Base-by-base conservation (phyloP, 2,113 vertebrate species). In the Brienomyrus brachyistius region DNA sequence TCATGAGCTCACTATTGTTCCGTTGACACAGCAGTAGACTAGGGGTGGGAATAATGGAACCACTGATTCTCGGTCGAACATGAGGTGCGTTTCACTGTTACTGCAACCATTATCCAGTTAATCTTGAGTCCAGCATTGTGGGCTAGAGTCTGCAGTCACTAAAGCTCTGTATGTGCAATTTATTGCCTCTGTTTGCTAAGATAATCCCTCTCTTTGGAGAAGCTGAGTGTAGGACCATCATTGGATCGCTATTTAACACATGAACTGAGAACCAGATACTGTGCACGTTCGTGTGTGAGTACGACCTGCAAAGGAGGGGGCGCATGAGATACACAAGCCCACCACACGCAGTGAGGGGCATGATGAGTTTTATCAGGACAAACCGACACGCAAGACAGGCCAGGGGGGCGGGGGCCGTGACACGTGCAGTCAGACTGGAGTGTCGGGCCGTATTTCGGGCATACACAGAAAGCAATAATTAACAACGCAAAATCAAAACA, bases 351-450 rank as follows among this genome's bases (percentile, higher is more conserved):
- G 5, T 88, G 43, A 89, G 89, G 89, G 87, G 51, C 51, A 59
- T 7, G 54, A 1, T 5, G 19, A 23, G 54, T 56, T 56, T 56
- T 56, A 56, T 56, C 5, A 19, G 54, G 54, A 59, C 56, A 82
- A 84, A 47, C 85, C 54, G 89, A 48, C 19, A 86, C 90, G 89
- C 54, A 5, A 62, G 5, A 23, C 90, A 90, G 92, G 90, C 92
- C 92, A 31, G 23, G n/a, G 59, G 62, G n/a, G 23, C 1, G 10
- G 62, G 59, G 62, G 62, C 3, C 9, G 23, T 66, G 62, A 31
- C n/a, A 88, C 92, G 89, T 90, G 90, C 90, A 89, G 52, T 90
- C 91, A 43, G 45, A 4, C 23, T 59, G 77, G 23, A 27, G 31
- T 23, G 19, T 88, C 19, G 19, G 7, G 59, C 2, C 23, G 62